These are phyloP conservation scores for Phymanthus crucifer DNA, from an alignment of 92 coral and sea anemone species.

Conservation along the genomic window DNA sequence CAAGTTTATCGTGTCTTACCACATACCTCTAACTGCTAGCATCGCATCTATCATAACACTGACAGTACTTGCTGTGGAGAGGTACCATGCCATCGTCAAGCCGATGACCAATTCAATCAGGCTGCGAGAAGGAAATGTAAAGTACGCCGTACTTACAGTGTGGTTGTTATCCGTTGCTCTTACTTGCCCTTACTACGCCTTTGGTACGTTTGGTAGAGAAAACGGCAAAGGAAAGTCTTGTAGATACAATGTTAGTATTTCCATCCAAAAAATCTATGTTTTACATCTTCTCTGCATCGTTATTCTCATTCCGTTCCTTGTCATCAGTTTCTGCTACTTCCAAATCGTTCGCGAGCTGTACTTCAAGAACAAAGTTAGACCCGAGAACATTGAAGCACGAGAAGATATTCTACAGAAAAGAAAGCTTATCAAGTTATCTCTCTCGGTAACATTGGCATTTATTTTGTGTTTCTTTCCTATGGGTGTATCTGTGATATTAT, in stretches of 20 bases:
- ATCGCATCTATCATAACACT: conserved; percentile 15
- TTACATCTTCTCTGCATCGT: neutral
- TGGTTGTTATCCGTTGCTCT: neutral
- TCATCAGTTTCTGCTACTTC: conserved; percentile 29
- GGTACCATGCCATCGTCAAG: conserved; percentile 27
- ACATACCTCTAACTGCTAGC: conserved; percentile 17
- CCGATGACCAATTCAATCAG: conserved; percentile 9
- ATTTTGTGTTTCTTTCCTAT: conserved; percentile 50
- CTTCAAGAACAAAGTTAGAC: conserved; percentile 16
- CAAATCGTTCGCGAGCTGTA: conserved; percentile 22
- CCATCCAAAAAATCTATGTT: neutral
- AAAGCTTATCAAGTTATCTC: conserved; percentile 43
- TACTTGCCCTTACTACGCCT: neutral
- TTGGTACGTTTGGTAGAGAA: neutral
- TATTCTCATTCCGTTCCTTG: neutral
- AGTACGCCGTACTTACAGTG: neutral
- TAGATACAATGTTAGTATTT: neutral
- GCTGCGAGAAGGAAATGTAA: conserved; percentile 9
- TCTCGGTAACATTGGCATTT: conserved; percentile 47
- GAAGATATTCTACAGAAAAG: conserved; percentile 3
- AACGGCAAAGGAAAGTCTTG: neutral
- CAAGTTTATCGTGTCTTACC: conserved; percentile 6
- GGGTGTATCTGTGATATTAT: neutral
- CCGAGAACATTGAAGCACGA: neutral
- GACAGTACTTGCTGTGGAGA: conserved; percentile 14